A percentile compares a stretch with the other conserved stretches of the same genome.
Evolutionary conservation across 2,888 invertebrate genomes (phyloP).

Genomic region (Malacosoma neustria): DNA sequence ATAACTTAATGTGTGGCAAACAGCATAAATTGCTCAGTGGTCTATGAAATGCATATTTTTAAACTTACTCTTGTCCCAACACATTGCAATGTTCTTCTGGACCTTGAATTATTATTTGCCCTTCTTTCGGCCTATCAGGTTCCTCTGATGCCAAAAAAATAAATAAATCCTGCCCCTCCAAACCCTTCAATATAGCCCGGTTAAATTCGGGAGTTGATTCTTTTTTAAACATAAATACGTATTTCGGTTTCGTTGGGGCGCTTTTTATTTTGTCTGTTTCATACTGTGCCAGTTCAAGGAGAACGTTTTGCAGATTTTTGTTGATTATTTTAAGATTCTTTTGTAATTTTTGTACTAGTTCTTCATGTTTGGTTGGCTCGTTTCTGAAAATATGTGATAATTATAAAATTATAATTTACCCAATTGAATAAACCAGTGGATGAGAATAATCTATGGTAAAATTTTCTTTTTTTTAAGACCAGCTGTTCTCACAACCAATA

Average conservation of each 20-base stretch:
- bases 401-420: too few relatives aligned
- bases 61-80: constrained; percentile 77
- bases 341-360: constrained; percentile 83
- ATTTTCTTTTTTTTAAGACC: too few relatives aligned
- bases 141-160: constrained; percentile 83
- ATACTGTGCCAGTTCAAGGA: constrained; percentile 81
- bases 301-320: constrained; percentile 78
- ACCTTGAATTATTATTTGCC: constrained; percentile 74
- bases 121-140: constrained; percentile 72
- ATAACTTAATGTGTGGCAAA: too few relatives aligned
- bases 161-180: constrained; percentile 75
- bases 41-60: too few relatives aligned
- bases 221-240: constrained; percentile 76
- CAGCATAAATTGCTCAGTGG: too few relatives aligned
- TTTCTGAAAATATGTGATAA: constrained; percentile 76
- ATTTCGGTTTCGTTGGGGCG: constrained; percentile 64
- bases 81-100: constrained; percentile 65
- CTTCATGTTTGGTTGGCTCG: constrained; percentile 80
- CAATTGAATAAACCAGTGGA: too few relatives aligned
- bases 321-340: constrained; percentile 77
- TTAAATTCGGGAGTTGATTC: constrained; percentile 88
- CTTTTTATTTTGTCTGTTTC: constrained; percentile 78
- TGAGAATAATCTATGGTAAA: too few relatives aligned
- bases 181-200: constrained; percentile 78
- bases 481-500: too few relatives aligned